These are phyloP conservation scores for Sebastes steindachneri DNA, from an alignment of 2,797 vertebrate species.

Conservation along the genomic window DNA sequence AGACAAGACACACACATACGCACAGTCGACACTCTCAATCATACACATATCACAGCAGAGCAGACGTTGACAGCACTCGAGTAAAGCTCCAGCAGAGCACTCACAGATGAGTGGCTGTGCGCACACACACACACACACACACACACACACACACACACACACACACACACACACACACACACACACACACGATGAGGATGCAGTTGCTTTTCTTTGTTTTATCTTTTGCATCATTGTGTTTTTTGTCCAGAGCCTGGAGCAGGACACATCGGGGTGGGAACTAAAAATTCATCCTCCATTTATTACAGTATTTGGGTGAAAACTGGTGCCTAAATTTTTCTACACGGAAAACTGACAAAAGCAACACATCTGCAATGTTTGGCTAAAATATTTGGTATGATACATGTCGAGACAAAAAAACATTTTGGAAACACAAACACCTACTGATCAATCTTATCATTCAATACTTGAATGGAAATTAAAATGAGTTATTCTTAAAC, in stretches of 20 bases:
- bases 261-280: conserved; percentile 29
- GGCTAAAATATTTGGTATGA: neutral
- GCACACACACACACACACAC: neutral
- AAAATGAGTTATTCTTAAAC: neutral
- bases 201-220: conserved; percentile 67
- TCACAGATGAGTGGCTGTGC: conserved; percentile 74
- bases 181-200: conserved; percentile 6
- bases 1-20: conserved; percentile 66
- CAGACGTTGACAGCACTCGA: conserved; percentile 78
- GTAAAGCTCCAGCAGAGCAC: conserved; percentile 75
- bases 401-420: neutral
- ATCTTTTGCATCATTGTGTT: conserved; percentile 58
- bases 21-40: conserved; percentile 73
- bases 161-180: neutral
- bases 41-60: conserved; percentile 77
- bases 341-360: conserved; percentile 14
- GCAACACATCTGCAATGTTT: neutral
- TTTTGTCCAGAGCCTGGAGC: conserved; percentile 21
- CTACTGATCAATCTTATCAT: neutral
- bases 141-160: neutral
- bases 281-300: conserved; percentile 32
- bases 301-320: conserved; percentile 39
- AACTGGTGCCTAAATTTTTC: conserved; percentile 5
- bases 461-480: neutral
- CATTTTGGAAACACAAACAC: neutral